Conservation (phyloP, 2,888 invertebrate species). For the Agrypnus murinus region DNA sequence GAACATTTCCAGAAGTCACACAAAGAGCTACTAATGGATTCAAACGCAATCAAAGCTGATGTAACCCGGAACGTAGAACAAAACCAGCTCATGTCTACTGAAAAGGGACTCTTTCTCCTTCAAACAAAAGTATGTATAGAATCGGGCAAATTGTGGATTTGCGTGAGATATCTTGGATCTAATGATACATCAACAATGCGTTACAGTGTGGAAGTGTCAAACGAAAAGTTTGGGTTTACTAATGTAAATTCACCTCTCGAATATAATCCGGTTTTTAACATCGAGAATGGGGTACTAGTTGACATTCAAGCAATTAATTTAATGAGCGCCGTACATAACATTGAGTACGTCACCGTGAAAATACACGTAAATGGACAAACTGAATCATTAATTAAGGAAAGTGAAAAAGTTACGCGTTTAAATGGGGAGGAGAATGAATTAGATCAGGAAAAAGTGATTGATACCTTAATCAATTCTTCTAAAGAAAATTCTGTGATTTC, state of each 20-base stretch:
- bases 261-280: slow-evolving; percentile 47
- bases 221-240: slow-evolving; percentile 42
- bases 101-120: slow-evolving; percentile 44
- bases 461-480: neutral
- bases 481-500: slow-evolving; percentile 10
- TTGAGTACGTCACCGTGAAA: slow-evolving; percentile 5
- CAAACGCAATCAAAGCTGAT: slow-evolving; percentile 41
- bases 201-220: slow-evolving; percentile 44
- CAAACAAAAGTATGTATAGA: slow-evolving; percentile 39
- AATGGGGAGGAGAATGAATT: neutral
- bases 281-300: slow-evolving; percentile 39
- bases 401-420: neutral
- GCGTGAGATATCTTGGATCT: slow-evolving; percentile 43
- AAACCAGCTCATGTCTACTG: slow-evolving; percentile 39
- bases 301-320: slow-evolving; percentile 45
- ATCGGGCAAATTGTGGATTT: slow-evolving; percentile 33
- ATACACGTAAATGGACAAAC: neutral
- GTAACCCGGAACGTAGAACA: slow-evolving; percentile 38
- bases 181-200: slow-evolving; percentile 14
- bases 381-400: neutral
- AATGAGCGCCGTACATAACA: slow-evolving; percentile 1
- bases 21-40: slow-evolving; percentile 44
- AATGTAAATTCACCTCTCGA: slow-evolving; percentile 34
- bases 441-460: neutral
- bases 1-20: slow-evolving; percentile 47